A percentile compares a stretch with the other conserved stretches of the same genome.
Conservation (phyloP, 2,888 invertebrate genomes). For the Resseliella maxima region DNA sequence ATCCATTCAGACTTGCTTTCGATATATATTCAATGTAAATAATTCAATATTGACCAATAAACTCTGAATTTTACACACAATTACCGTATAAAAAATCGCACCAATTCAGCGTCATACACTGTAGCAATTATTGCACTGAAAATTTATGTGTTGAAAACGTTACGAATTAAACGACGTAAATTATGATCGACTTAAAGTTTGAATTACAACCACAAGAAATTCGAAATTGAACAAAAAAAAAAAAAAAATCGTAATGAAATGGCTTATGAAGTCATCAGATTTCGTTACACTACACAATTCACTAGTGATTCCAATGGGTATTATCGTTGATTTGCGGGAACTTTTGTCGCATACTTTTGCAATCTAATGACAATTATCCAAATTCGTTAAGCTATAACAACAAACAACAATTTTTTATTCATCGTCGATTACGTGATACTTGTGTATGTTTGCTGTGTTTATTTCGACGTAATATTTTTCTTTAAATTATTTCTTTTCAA, state of each 20-base stretch:
- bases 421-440: too few species aligned
- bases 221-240: neutral
- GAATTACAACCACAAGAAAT: too few species aligned
- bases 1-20: neutral
- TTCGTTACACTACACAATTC: neutral
- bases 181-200: neutral
- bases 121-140: neutral
- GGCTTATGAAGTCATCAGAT: conserved; percentile 11
- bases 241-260: neutral
- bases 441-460: too few species aligned
- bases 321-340: too few species aligned
- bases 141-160: neutral
- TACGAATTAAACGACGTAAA: neutral
- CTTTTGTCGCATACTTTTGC: too few species aligned
- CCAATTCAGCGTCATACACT: neutral
- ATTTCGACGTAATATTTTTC: too few species aligned
- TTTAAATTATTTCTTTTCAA: too few species aligned
- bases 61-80: neutral
- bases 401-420: too few species aligned
- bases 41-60: neutral
- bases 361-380: too few species aligned
- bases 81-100: neutral
- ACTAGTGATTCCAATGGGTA: too few species aligned
- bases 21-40: neutral
- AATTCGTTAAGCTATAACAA: too few species aligned